Evolutionary conservation across 2,113 vertebrate genomes (phyloP).

Genomic region (Amblyopsis rosae): DNA sequence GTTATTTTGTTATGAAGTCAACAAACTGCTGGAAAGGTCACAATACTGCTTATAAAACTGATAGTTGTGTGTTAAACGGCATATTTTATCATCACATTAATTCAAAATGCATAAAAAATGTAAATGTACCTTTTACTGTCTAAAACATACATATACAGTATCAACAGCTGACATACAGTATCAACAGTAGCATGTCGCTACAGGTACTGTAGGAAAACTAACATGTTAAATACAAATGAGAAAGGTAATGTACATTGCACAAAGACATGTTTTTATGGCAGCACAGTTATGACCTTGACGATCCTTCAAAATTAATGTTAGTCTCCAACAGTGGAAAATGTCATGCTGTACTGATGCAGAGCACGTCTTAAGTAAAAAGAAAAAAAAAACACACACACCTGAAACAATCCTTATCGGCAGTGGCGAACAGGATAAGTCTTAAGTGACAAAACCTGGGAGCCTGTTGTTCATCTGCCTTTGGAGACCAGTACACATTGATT

Average conservation of each 20-base stretch:
- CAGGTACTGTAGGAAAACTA: too few species aligned
- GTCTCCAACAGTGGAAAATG: slow-evolving; percentile 50
- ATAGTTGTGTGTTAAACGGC: too few species aligned
- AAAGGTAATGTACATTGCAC: neutral
- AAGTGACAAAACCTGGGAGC: slow-evolving; percentile 39
- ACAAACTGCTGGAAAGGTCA: too few species aligned
- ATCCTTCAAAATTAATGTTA: neutral
- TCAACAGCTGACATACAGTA: too few species aligned
- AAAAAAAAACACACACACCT: neutral
- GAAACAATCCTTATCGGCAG: slow-evolving; percentile 39
- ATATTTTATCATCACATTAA: too few species aligned
- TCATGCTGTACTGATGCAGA: slow-evolving; percentile 37
- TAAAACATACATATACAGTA: too few species aligned
- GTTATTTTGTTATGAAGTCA: too few species aligned
- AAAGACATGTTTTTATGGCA: neutral
- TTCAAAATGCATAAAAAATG: too few species aligned
- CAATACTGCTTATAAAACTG: too few species aligned
- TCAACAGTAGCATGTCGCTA: too few species aligned
- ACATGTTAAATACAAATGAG: too few species aligned
- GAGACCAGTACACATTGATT: slow-evolving; percentile 46
- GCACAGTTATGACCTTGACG: slow-evolving; percentile 5
- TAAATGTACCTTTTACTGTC: too few species aligned
- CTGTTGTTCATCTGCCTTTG: slow-evolving; percentile 42
- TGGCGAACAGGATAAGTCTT: slow-evolving; percentile 28
- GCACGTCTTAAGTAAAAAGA: slow-evolving; percentile 2